Evolutionary conservation across 2,797 vertebrate species (phyloP), one percentile per base, ranked within the genome.

Genomic region (Naso thynnoides): DNA sequence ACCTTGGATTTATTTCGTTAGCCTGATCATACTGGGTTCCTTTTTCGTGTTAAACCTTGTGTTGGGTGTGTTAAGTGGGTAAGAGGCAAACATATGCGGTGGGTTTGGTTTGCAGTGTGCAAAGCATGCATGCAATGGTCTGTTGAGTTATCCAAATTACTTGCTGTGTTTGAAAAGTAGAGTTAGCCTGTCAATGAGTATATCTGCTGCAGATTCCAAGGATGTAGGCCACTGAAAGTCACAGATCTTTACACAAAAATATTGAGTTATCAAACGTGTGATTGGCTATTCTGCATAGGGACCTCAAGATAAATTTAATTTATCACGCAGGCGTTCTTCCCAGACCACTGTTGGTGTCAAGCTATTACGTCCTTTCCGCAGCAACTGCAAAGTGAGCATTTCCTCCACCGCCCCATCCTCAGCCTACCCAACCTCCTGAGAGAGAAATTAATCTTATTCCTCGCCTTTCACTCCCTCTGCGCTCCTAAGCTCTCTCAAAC

Each of bases 31-130:
- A 94, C 95, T 99, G 93, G 98, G 98, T 93, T 98, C 97, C 94
- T 98, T 99, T 96, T 99, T 99, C 93, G 96, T 99, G 92, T 95
- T 99, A 95, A 99, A 99, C 95, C 97, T 99, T 92, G 98, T 99
- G 93, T 95, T 99, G 95, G 98, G 97, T 97, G 98, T 99, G 85
- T 96, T 98, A 86, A 99, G 97, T 96, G 97, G 97, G 97, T 99
- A 99, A 99, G 97, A 96, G 91, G 90, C 90, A 58, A 36, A 63
- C 54, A 26, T 93, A 86, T 94, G 90, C 82, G 7, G 86, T 93
- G 93, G 89, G 70, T 85, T 88, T 88, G 55, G 21, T 70, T 8
- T 92, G 81, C 70, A 55, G 85, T 84, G 78, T 84, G 73, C 48
- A 76, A 61, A 73, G 75, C 23, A 8, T 84, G 82, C 69, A 45